Conservation (phyloP, 2,888 invertebrate genomes). For the Camptogramma bilineatum region DNA sequence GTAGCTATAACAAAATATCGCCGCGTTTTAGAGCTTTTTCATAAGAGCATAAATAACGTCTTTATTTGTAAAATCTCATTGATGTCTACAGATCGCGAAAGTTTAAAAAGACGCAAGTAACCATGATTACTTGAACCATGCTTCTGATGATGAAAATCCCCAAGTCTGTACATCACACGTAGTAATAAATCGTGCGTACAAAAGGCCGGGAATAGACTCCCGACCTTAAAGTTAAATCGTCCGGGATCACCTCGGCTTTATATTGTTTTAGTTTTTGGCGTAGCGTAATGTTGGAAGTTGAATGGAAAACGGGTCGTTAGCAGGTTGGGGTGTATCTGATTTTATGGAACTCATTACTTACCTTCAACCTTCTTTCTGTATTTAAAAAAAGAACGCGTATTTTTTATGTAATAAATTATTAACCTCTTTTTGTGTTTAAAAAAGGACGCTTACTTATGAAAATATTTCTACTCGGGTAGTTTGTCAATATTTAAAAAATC, state of each 20-base stretch:
- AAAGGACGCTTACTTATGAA: too few species aligned
- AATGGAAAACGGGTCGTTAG: slow-evolving; percentile 35
- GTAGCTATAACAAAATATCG: too few species aligned
- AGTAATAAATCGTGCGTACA: slow-evolving; percentile 47
- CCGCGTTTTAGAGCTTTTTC: too few species aligned
- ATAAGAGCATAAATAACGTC: too few species aligned
- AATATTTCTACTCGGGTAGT: too few species aligned
- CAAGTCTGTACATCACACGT: slow-evolving; percentile 17
- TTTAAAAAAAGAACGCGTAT: too few species aligned
- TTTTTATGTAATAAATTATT: too few species aligned
- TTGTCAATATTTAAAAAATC: too few species aligned
- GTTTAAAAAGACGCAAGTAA: too few species aligned
- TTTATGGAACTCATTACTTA: slow-evolving; percentile 1
- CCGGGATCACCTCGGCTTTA: slow-evolving; percentile 46
- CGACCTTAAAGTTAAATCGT: slow-evolving; percentile 51
- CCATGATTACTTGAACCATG: background rate
- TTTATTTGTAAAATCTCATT: too few species aligned
- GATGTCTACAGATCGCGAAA: too few species aligned
- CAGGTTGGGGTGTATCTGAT: slow-evolving; percentile 22
- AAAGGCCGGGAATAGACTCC: slow-evolving; percentile 37
- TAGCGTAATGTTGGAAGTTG: slow-evolving; percentile 35
- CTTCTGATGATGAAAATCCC: background rate
- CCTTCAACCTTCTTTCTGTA: background rate
- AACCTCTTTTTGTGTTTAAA: too few species aligned
- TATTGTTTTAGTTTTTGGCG: slow-evolving; percentile 50